Evolutionary conservation across 53 echinoderm and acorn worm species (phyloP).

Genomic region (Holothuria leucospilota): DNA sequence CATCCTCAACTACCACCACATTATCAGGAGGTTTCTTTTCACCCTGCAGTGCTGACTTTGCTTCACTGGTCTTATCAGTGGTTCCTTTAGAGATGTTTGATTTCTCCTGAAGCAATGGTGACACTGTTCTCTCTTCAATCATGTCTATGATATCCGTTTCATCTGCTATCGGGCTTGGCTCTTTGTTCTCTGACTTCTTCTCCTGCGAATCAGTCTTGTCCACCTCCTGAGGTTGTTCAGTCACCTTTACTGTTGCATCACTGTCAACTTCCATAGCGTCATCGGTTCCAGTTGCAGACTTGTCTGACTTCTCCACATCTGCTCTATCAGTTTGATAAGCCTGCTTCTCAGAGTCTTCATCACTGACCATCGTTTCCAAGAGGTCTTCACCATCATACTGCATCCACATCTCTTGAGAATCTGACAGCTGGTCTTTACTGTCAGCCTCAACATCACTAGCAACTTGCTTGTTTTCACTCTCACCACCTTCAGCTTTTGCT

Average conservation of each 20-base stretch:
- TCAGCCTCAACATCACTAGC: too few species aligned
- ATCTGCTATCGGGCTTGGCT: neutral
- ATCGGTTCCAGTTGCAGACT: neutral
- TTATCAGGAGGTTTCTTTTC: constrained; percentile 26
- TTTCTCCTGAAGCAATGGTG: constrained; percentile 13
- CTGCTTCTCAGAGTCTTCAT: constrained; percentile 15
- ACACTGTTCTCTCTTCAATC: constrained; percentile 49
- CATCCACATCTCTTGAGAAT: constrained; percentile 40
- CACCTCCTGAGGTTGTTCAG: neutral
- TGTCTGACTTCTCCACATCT: neutral
- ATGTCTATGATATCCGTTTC: constrained; percentile 44
- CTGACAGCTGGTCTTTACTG: neutral
- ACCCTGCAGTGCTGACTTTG: neutral
- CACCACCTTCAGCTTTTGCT: neutral
- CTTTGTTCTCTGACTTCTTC: neutral
- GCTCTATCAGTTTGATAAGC: neutral
- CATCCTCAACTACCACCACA: constrained; percentile 32
- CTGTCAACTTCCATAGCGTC: constrained; percentile 39
- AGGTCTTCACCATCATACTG: constrained; percentile 48
- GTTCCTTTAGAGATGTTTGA: too few species aligned
- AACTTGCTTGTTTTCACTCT: neutral
- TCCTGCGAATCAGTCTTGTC: neutral
- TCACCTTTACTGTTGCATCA: neutral
- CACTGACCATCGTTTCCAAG: constrained; percentile 40
- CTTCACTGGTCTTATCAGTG: neutral